Base-by-base conservation (phyloP, 2,888 invertebrate genomes). In the Idaea biselata region DNA sequence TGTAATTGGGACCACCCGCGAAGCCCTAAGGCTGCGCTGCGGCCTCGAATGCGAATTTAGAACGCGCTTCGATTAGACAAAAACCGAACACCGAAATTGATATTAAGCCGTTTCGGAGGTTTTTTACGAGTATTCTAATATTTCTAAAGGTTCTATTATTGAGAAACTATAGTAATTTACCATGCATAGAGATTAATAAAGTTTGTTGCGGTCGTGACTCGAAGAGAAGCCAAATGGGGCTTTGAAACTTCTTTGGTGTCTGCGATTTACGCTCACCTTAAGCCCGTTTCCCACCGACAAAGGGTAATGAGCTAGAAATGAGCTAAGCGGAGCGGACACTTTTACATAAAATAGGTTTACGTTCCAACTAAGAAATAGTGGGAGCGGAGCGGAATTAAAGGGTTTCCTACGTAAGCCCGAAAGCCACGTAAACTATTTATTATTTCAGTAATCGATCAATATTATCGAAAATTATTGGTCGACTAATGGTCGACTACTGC, bases 1-100 rank as follows among this genome's bases (percentile, higher is more conserved):
- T 78, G 80, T 84, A 82, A 85, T 85, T 82, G 81, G 79, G 86
- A 86, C 87, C 87, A 86, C 87, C 86, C 83, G 75, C 75, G 79
- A 65, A 72, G 80, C 67, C 73, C 72, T 71, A 71, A 71, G 74
- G 74, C 72, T 68, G 68, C 62, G 68, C 72, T 72, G 69, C 63
- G 63, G 69, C 70, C 69, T 71, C 70, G 64, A 63, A 76, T 73
- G 84, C 84, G 81, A 84, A 85, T 83, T 77, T 78, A 76, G 80
- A 67, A 66, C 73, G 70, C 63, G 70, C 68, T 69, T 69, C 77
- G 75, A 76, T 82, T 80, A 82, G 78, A 76, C 67, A 72, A 72
- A 75, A 53, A 64, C 55, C 55, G 62, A n/a, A 55, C 58, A 17
- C 57, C 44, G 59, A 59, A 31, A 25, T 16, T 62, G 58, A 44